Evolutionary conservation across 2,113 vertebrate species (phyloP).

Genomic region (Sinosuthora webbiana): DNA sequence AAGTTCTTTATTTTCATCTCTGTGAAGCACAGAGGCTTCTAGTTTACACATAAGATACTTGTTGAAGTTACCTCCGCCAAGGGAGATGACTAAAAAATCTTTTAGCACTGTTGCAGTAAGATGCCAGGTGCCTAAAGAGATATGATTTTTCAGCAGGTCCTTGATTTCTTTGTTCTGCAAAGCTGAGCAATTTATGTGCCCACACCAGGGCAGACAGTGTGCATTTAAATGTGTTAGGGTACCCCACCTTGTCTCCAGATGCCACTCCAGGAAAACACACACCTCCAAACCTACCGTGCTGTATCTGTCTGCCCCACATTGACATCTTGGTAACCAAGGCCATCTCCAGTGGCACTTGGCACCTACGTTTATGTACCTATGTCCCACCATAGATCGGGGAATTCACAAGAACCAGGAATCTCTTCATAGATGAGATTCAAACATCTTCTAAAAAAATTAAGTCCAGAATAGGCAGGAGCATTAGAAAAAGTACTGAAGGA

Average conservation of each 20-base stretch:
- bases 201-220: neutral
- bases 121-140: neutral
- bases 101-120: neutral
- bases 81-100: neutral
- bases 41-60: neutral
- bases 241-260: neutral
- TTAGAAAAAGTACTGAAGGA: neutral
- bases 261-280: neutral
- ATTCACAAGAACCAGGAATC: neutral
- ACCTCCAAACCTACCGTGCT: neutral
- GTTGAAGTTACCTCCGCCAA: neutral
- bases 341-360: neutral
- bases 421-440: neutral
- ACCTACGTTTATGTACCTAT: neutral
- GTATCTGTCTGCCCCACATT: neutral
- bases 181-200: neutral
- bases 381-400: neutral
- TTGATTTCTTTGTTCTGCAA: neutral
- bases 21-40: neutral
- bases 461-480: neutral
- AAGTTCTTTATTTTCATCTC: neutral
- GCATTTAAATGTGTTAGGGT: neutral
- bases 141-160: neutral
- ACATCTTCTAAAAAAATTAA: neutral
- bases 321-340: neutral